Base-by-base conservation (phyloP, 2,888 invertebrate genomes). In the Plemyria rubiginata region DNA sequence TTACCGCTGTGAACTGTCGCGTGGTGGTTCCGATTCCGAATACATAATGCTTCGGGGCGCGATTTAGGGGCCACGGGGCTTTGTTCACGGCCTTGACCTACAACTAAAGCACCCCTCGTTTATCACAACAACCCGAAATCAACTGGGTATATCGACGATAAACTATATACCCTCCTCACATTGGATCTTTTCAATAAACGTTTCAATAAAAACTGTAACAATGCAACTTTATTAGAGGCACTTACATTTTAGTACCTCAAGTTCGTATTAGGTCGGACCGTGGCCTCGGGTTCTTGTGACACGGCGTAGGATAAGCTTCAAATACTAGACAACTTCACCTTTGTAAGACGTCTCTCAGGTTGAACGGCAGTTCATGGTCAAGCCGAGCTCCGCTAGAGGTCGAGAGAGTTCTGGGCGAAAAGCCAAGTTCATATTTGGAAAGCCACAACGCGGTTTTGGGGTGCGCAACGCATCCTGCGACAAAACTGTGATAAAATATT, bases 51-150 rank as follows among this genome's bases (percentile, higher is more conserved):
- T 54, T 59, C 55, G 58, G 70, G 65, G 66, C 68, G 68, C 70
- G 59, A 64, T 65, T 59, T 70, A 69, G 73, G 72, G 73, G 68
- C 65, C 70, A 70, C 70, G 65, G 70, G 68, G 68, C 71, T 68
- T 63, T 70, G 65, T 52, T 54, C 60, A 60, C 72, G 77, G 55
- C 79, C 82, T 79, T 81, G 82, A 78, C 81, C 72, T 65, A 67
- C 59, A 41, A 13, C 11, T 46, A 48, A 28, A 57, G 49, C 57
- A 54, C 50, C 73, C 62, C 61, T 61, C 72, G 62, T 54, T 57
- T 66, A 63, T 71, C 63, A 64, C 65, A 70, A 60, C 62, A 65
- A 63, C 62, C 67, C 68, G 62, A 61, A 68, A 65, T 67, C 67
- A 51, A 62, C 58, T 54, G 11, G 36, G 36, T 38, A 58, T 58